Evolutionary conservation across 2,888 invertebrate species (phyloP).

Genomic region (Drosophila longiperda): DNA sequence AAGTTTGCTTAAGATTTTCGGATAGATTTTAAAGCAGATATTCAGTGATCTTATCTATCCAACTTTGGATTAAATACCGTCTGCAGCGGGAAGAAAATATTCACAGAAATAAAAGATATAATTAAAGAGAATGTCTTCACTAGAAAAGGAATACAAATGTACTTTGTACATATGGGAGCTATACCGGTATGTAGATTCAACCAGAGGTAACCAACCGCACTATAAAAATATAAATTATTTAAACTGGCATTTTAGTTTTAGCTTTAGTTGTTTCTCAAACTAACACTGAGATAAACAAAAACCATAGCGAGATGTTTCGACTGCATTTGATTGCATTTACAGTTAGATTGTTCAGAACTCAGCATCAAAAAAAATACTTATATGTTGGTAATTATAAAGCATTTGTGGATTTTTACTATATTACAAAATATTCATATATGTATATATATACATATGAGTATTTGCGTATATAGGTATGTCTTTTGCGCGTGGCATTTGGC

Average conservation of each 20-base stretch:
- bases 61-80: not conserved
- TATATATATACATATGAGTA: conserved; percentile 7
- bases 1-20: not conserved
- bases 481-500: conserved; percentile 39
- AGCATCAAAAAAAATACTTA: conserved; percentile 3
- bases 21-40: not conserved
- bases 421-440: conserved; percentile 60
- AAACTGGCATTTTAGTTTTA: conserved; percentile 63
- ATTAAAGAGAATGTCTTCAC: not conserved
- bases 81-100: too few relatives aligned
- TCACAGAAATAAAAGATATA: not conserved
- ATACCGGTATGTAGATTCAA: conserved; percentile 4
- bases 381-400: conserved; percentile 56
- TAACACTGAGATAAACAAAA: conserved; percentile 39
- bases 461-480: conserved; percentile 22
- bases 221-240: conserved; percentile 73
- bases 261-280: conserved; percentile 24
- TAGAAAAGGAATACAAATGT: conserved; percentile 14
- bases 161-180: conserved; percentile 9
- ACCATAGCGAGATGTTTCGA: conserved; percentile 36
- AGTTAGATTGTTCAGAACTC: conserved; percentile 48
- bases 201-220: conserved; percentile 53
- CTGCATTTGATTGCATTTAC: conserved; percentile 66
- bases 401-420: conserved; percentile 77
- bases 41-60: not conserved